phyloP scores from a whole-genome alignment of 2,888 invertebrate species.

The Tyria jacobaeae region DNA sequence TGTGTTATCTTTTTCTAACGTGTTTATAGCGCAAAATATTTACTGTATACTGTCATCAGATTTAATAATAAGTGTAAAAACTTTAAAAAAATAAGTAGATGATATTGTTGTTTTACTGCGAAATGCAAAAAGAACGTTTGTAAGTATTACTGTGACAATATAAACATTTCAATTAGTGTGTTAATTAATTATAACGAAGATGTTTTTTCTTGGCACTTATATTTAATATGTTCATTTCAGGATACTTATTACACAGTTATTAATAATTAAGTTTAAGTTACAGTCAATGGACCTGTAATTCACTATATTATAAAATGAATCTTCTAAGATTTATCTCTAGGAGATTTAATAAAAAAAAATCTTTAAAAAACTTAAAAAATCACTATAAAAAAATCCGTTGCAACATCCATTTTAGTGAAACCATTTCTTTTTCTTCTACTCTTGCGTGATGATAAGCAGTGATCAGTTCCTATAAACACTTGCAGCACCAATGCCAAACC shows the following conservation, averaged over 20 bases:
- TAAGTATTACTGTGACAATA: constrained; percentile 1
- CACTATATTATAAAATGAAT: neutral
- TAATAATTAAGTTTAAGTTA: neutral
- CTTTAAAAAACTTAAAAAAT: too few relatives aligned
- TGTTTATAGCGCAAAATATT: neutral
- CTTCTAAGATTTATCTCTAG: too few relatives aligned
- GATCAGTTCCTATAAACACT: too few relatives aligned
- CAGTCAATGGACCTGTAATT: neutral
- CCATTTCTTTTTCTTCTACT: too few relatives aligned
- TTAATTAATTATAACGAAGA: neutral
- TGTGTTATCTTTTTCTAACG: neutral
- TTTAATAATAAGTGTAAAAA: neutral
- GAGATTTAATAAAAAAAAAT: too few relatives aligned
- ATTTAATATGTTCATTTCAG: too few relatives aligned
- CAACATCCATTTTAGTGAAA: too few relatives aligned
- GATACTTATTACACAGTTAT: neutral
- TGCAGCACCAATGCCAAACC: too few relatives aligned
- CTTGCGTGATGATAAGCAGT: too few relatives aligned
- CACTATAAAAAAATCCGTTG: too few relatives aligned
- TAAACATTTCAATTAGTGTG: neutral
- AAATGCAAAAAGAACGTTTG: neutral
- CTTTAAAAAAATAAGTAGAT: neutral
- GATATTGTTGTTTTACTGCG: neutral
- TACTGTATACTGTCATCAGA: neutral
- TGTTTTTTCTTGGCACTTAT: neutral